phyloP scores from a whole-genome alignment of 2,797 vertebrate genomes.

The Botia kubotai region DNA sequence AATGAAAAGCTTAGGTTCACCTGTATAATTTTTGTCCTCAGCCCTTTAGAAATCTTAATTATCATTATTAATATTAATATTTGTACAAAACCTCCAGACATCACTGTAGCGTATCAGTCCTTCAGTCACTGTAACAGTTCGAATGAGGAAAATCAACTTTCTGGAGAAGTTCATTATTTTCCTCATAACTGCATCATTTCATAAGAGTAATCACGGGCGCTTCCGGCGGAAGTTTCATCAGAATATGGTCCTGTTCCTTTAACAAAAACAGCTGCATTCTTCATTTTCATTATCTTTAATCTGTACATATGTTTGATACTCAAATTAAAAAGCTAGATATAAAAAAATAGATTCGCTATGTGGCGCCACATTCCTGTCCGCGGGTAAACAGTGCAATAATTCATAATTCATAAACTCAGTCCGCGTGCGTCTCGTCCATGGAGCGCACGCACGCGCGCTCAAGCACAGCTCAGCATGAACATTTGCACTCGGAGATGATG shows the following conservation, averaged over 20 bases:
- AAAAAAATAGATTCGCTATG: slow-evolving; percentile 95
- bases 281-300: slow-evolving; percentile 77
- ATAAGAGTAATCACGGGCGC: slow-evolving; percentile 71
- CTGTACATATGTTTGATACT: slow-evolving; percentile 72
- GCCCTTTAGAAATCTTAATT: slow-evolving; percentile 52
- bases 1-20: slow-evolving; percentile 79
- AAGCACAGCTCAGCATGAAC: slow-evolving; percentile 84
- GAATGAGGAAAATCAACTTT: slow-evolving; percentile 72
- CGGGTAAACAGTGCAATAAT: slow-evolving; percentile 87
- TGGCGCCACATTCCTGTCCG: slow-evolving; percentile 77
- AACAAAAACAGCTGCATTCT: slow-evolving; percentile 87
- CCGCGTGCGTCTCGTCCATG: slow-evolving; percentile 69
- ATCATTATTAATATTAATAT: slow-evolving; percentile 85
- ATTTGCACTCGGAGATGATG: slow-evolving; percentile 95
- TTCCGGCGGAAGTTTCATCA: slow-evolving; percentile 63
- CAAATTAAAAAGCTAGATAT: slow-evolving; percentile 88
- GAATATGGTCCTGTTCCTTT: slow-evolving; percentile 90
- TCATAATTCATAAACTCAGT: slow-evolving; percentile 26
- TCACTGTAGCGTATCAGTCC: slow-evolving; percentile 84
- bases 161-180: slow-evolving; percentile 77
- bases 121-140: slow-evolving; percentile 77
- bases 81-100: slow-evolving; percentile 83
- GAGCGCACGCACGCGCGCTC: slow-evolving; percentile 16
- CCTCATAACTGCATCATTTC: slow-evolving; percentile 65
- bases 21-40: slow-evolving; percentile 73